These are phyloP conservation scores for Caenorhabditis uteleia DNA, from an alignment of 2,888 invertebrate species.

Conservation along the genomic window DNA sequence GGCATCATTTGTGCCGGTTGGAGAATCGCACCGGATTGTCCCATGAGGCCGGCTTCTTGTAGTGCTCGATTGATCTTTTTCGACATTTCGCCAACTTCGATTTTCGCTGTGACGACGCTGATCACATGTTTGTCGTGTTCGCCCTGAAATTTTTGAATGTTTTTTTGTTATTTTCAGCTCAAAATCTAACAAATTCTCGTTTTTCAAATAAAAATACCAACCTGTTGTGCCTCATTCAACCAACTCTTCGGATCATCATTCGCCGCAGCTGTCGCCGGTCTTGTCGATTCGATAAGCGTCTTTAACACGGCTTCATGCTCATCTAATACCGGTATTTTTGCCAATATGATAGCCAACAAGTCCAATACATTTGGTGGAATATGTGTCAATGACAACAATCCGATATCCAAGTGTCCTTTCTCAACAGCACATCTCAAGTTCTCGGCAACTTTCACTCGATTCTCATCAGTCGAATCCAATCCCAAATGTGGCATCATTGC, in stretches of 20 bases:
- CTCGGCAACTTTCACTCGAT: constrained; percentile 27
- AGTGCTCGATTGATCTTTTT: constrained; percentile 38
- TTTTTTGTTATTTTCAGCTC: not conserved
- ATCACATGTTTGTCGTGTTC: constrained; percentile 35
- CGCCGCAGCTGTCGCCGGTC: constrained; percentile 18
- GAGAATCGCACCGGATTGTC: constrained; percentile 2
- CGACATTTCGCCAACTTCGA: constrained; percentile 34
- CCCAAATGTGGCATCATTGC: too few relatives aligned
- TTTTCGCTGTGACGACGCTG: constrained; percentile 31
- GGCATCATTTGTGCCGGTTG: too few relatives aligned
- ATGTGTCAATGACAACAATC: constrained; percentile 30
- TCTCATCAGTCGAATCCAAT: constrained; percentile 13
- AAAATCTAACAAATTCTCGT: not conserved
- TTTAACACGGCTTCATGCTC: constrained; percentile 23
- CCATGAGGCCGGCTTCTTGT: constrained; percentile 13
- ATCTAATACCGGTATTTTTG: constrained; percentile 34
- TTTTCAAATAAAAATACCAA: constrained; percentile 1
- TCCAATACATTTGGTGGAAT: constrained; percentile 35
- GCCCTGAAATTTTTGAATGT: constrained; percentile 11
- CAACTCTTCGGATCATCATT: constrained; percentile 17
- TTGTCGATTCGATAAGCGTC: constrained; percentile 4
- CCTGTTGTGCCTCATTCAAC: constrained; percentile 32
- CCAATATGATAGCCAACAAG: constrained; percentile 30
- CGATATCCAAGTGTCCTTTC: constrained; percentile 32
- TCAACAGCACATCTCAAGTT: constrained; percentile 34